Evolutionary conservation across 1,140 invertebrate species (phyloP), one percentile per base, ranked within the genome.

Genomic region (Caenorhabditis briggsae): DNA sequence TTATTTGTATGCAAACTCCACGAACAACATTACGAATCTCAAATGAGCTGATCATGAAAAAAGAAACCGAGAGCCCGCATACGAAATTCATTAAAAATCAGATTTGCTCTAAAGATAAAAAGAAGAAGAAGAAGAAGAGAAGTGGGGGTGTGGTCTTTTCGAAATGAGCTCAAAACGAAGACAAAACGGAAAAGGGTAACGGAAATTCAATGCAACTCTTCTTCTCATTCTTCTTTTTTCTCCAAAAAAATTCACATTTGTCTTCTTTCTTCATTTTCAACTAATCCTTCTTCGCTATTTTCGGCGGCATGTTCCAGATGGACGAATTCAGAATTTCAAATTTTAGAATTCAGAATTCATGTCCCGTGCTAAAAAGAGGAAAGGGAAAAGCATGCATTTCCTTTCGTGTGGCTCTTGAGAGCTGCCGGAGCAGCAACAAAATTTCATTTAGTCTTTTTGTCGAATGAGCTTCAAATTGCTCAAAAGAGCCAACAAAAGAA

Each of bases 391-490:
- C 23, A 23, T 33, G 59, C 25, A 61, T 61, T 61, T 61, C 2
- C 11, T 25, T 61, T n/a, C 33, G 11, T 23, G 11, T 70, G 70
- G 70, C 70, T 78, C 70, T 78, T 78, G 70, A 78, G 70, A 78
- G 16, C 23, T 11, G 70, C 65, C 43, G 25, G 11, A 11, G 70
- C 46, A 46, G 70, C 70, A 53, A 33, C 70, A 78, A 78, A 78
- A 78, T 78, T 78, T 78, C 70, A 78, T 78, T 78, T 78, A 78
- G 70, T 78, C 70, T 78, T 78, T 78, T 65, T 78, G 14, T 78
- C 46, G 70, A 78, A 78, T 78, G 70, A 78, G 70, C 70, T 53
- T 78, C 70, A 78, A 78, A 78, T 78, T 78, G 70, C 70, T 78
- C 70, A 43, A 46, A 46, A 61, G n/a, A 58, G 56, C 18, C 14